A percentile compares a stretch with the other conserved stretches of the same genome.
Evolutionary conservation across 1,140 invertebrate species (phyloP).

Genomic region (Babylonia areolata): DNA sequence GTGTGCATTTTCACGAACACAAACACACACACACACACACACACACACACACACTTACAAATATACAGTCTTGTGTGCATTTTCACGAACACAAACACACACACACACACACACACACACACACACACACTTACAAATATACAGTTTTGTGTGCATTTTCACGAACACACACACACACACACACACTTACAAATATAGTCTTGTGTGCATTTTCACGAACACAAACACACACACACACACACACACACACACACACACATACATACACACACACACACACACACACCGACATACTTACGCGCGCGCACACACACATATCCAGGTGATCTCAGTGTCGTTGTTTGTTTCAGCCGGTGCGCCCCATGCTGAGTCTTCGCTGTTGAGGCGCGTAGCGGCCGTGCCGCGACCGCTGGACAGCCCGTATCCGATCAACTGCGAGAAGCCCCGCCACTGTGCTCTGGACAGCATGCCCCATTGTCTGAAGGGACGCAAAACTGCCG

Average conservation of each 20-base stretch:
- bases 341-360: background rate
- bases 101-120: no score
- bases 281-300: background rate
- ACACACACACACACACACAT: constrained; percentile 26
- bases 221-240: constrained; percentile 23
- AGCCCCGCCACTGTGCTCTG: no score
- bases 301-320: background rate
- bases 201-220: background rate
- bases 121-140: background rate
- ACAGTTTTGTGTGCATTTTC: no score
- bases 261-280: constrained; percentile 19
- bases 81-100: no score
- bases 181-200: background rate
- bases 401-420: no score
- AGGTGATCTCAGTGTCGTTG: background rate
- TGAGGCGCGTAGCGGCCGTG: no score
- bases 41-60: background rate
- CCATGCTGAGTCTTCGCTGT: background rate
- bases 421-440: no score
- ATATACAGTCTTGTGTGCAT: no score
- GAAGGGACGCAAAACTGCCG: no score
- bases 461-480: background rate
- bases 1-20: background rate
- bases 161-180: background rate
- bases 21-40: background rate